Evolutionary conservation across 2,888 invertebrate species (phyloP).

Genomic region (Theristus sp.): DNA sequence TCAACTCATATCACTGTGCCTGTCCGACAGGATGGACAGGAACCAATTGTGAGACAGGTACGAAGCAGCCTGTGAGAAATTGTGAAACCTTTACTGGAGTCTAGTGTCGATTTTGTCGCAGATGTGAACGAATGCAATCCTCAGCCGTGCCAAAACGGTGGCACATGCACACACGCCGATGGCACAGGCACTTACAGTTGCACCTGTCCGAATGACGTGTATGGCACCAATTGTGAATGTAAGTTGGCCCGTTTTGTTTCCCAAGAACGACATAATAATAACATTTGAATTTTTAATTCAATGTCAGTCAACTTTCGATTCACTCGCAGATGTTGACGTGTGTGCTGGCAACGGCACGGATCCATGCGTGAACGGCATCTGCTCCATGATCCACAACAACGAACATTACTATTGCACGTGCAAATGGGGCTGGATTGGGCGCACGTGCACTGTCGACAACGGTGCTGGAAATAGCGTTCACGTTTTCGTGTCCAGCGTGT

Average conservation of each 20-base stretch:
- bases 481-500: too few relatives aligned
- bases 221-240: neutral
- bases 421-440: too few relatives aligned
- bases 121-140: constrained; percentile 68
- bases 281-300: too few relatives aligned
- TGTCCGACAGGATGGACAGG: neutral
- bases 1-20: neutral
- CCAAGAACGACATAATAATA: neutral
- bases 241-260: neutral
- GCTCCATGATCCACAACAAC: too few relatives aligned
- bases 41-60: neutral
- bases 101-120: constrained; percentile 16
- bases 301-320: too few relatives aligned
- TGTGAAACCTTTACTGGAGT: neutral
- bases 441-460: too few relatives aligned
- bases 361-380: too few relatives aligned
- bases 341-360: too few relatives aligned
- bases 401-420: too few relatives aligned
- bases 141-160: constrained; percentile 27
- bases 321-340: too few relatives aligned
- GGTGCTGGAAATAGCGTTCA: too few relatives aligned
- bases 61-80: too few relatives aligned
- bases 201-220: neutral
- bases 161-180: constrained; percentile 55
- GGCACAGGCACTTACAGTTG: constrained; percentile 48